phyloP scores from a whole-genome alignment of 2,113 vertebrate genomes.

The Mugil cephalus region DNA sequence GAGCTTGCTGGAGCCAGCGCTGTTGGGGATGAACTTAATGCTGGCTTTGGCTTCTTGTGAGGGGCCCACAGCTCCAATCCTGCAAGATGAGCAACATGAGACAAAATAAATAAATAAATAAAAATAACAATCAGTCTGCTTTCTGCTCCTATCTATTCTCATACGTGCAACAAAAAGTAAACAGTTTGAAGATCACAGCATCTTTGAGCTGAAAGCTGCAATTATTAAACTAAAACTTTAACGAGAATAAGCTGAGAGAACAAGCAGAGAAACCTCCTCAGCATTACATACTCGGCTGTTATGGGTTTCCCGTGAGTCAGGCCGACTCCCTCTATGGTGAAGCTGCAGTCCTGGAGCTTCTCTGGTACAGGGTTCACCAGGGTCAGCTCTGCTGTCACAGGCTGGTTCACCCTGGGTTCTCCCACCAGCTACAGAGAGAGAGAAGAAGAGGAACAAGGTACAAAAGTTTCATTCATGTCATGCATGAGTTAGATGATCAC shows the following conservation, averaged over 20 bases:
- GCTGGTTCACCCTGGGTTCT: conserved; percentile 83
- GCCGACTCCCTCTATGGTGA: conserved; percentile 85
- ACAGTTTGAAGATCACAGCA: no score
- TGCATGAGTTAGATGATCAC: not conserved
- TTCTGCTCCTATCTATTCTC: no score
- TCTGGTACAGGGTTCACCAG: conserved; percentile 86
- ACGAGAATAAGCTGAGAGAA: not conserved
- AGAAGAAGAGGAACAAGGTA: not conserved
- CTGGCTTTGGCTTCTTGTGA: conserved; percentile 76
- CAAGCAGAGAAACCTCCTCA: not conserved
- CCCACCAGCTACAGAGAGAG: conserved; percentile 85
- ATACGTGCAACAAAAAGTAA: no score
- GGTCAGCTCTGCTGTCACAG: conserved; percentile 84
- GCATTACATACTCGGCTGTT: conserved; percentile 82
- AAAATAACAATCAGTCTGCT: no score
- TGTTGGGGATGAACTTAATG: conserved; percentile 82
- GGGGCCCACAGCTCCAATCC: conserved; percentile 70
- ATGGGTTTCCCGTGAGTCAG: conserved; percentile 78
- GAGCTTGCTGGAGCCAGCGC: conserved; percentile 81
- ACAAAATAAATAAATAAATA: no score
- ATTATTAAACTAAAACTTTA: not conserved
- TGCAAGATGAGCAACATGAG: conserved; percentile 32
- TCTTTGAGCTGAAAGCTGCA: no score
- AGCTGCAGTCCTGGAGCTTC: conserved; percentile 82
- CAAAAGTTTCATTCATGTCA: no score